A percentile compares a stretch with the other conserved stretches of the same genome.
phyloP scores from a whole-genome alignment of 2,113 vertebrate genomes.

The Cyphomyrus discorhynchus region DNA sequence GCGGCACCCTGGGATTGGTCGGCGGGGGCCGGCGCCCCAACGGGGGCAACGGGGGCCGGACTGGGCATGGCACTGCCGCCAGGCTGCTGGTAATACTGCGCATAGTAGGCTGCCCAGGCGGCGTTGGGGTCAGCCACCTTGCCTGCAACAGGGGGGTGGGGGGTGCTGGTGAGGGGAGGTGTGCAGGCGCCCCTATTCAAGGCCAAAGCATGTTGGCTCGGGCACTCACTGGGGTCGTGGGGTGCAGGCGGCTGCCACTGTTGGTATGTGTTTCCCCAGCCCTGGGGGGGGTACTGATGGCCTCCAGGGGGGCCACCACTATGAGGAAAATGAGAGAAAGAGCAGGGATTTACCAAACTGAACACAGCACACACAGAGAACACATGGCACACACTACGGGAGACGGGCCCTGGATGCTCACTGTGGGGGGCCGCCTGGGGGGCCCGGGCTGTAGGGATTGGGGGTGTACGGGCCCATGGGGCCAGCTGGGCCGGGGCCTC shows the following conservation, averaged over 20 bases:
- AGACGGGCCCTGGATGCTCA: slow-evolving; percentile 51
- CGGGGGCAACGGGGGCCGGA: slow-evolving; percentile 61
- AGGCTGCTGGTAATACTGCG: slow-evolving; percentile 85
- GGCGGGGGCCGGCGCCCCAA: slow-evolving; percentile 62
- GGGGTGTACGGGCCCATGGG: slow-evolving; percentile 85
- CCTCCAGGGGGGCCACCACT: slow-evolving; percentile 73
- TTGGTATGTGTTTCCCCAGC: slow-evolving; percentile 79
- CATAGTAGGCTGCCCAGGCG: slow-evolving; percentile 89
- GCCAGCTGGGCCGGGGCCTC: slow-evolving; percentile 71
- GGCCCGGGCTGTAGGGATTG: slow-evolving; percentile 78
- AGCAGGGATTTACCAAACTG: background rate
- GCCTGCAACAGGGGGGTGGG: slow-evolving; percentile 43
- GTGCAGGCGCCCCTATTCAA: background rate
- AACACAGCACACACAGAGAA: background rate
- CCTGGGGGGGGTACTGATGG: slow-evolving; percentile 76
- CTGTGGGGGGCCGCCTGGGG: slow-evolving; percentile 79
- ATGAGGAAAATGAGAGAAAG: slow-evolving; percentile 13
- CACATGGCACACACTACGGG: background rate
- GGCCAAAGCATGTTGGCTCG: background rate
- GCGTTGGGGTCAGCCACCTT: slow-evolving; percentile 80
- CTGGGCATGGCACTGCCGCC: slow-evolving; percentile 64
- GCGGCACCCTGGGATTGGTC: slow-evolving; percentile 66
- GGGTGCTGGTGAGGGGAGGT: background rate
- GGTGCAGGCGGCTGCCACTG: slow-evolving; percentile 83
- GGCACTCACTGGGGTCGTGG: slow-evolving; percentile 77